Conservation (phyloP, 2,113 vertebrate genomes). For the Pyxicephalus adspersus region DNA sequence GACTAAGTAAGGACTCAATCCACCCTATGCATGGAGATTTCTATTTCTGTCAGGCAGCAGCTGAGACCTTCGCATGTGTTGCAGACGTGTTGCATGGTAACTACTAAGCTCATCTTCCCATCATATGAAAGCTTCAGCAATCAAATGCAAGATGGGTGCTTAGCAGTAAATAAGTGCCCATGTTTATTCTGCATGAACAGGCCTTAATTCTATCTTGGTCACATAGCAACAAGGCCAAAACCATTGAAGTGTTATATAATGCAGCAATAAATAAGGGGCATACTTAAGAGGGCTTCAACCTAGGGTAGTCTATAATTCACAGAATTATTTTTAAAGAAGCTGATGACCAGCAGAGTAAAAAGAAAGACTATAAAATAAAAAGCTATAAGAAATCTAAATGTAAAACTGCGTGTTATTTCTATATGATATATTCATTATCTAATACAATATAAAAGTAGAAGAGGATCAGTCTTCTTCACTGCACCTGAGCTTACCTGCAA, state of each 20-base stretch:
- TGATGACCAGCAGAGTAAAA: no score
- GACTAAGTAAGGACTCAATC: conserved; percentile 3
- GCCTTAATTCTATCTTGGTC: background rate
- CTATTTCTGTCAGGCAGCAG: conserved; percentile 49
- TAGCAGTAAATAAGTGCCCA: background rate
- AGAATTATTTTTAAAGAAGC: no score
- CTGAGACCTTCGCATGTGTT: conserved; percentile 40
- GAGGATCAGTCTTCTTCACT: background rate
- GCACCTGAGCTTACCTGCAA: conserved; percentile 22
- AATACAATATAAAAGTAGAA: background rate
- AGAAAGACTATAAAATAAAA: no score
- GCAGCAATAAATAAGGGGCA: no score
- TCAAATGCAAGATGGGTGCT: background rate
- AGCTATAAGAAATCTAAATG: no score
- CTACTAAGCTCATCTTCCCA: background rate
- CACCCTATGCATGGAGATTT: conserved; percentile 12
- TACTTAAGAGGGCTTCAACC: no score
- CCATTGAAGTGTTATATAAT: no score
- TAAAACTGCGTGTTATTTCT: no score
- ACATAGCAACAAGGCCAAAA: no score
- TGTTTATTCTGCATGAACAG: background rate
- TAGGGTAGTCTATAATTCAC: no score
- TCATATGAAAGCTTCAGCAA: background rate
- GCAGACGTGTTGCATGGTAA: background rate
- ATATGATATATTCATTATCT: background rate